Evolutionary conservation across 2,113 vertebrate species (phyloP), one percentile per base, ranked within the genome.

Genomic region (Galemys pyrenaicus): DNA sequence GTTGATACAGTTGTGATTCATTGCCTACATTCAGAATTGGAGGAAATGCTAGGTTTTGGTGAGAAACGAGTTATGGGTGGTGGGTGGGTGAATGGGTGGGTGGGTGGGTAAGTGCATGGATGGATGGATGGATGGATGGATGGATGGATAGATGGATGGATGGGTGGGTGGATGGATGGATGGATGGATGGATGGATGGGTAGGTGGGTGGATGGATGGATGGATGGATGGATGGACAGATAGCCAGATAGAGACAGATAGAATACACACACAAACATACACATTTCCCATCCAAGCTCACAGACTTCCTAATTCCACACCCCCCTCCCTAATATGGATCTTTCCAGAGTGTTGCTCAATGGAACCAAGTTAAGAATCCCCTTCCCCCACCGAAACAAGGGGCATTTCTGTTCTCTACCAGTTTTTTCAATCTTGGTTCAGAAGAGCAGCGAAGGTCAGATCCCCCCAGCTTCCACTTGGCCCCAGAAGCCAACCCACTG

Each of bases 401-500:
- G 1, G 0, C 4, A 0, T 74, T 68, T 74, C 65, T 65, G 30
- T 77, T 74, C 16, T 24, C 56, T 2, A 30, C 5, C 2, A 9
- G 22, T 15, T 87, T 60, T 24, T 62, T 95, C 80, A 6, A 37
- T 56, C 91, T 88, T 79, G 28, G 58, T 83, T 22, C 10, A 13
- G 6, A 70, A 9, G 16, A 5, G 26, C 67, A 60, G 9, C 51
- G 32, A 64, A 95, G 17, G 30, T 24, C 70, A 44, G 58, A 60
- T 56, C 65, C 85, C 86, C 54, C 41, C 77, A 49, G 41, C 4
- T 54, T 82, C 64, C 12, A 22, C 49, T 19, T 74, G 49, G 15
- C 17, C 44, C 44, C n/a, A 32, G 62, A 56, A 74, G 74, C 16
- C 5, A 35, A 49, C 22, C 20, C 39, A 24, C 0, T 11, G 39